A percentile compares a stretch with the other conserved stretches of the same genome.
phyloP scores from a whole-genome alignment of 23 tunicate species.

The Trididemnum clinides region DNA sequence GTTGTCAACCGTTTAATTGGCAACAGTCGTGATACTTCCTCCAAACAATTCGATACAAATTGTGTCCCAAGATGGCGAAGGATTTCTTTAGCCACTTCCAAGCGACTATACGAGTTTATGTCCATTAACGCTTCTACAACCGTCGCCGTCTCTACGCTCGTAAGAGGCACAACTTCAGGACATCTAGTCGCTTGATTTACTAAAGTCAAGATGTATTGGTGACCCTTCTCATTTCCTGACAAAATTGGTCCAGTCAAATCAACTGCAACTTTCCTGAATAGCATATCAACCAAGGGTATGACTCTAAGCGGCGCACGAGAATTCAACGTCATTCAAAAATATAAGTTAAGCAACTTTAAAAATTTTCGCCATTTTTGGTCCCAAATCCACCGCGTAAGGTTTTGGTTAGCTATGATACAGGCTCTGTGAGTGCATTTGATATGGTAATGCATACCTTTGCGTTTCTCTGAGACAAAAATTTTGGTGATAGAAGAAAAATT shows the following conservation, averaged over 20 bases:
- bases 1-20: no score
- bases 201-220: background rate
- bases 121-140: background rate
- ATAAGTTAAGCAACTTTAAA: no score
- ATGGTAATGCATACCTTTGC: no score
- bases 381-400: no score
- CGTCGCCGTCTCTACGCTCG: background rate
- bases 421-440: no score
- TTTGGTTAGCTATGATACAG: no score
- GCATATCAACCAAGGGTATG: background rate
- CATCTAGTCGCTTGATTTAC: background rate
- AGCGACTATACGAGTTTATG: background rate
- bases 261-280: background rate
- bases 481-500: no score
- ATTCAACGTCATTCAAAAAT: no score
- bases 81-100: background rate
- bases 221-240: background rate
- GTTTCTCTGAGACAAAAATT: no score
- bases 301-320: background rate
- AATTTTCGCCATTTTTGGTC: no score
- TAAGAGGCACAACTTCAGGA: background rate
- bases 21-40: no score
- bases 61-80: background rate
- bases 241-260: background rate
- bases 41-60: no score